Evolutionary conservation across 2,797 vertebrate genomes (phyloP).

Genomic region (Sebastes steindachneri): DNA sequence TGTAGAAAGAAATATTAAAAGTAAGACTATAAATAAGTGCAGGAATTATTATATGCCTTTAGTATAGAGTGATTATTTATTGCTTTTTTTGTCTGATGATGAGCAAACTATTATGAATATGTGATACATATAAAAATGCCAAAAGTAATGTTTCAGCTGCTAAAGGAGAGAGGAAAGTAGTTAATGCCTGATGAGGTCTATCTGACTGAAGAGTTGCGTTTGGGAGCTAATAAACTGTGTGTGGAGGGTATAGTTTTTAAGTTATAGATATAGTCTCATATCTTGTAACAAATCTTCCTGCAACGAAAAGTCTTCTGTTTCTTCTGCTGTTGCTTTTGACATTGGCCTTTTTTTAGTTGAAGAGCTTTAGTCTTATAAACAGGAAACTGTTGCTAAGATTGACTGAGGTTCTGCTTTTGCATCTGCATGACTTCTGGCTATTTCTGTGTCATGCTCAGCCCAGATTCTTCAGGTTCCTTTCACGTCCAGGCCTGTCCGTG

Average conservation of each 20-base stretch:
- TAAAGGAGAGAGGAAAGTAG: background rate
- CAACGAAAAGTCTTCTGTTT: background rate
- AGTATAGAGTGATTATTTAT: background rate
- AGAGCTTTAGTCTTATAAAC: background rate
- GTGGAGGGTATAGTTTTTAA: too few relatives aligned
- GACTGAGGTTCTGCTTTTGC: constrained; percentile 11
- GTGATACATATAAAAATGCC: too few relatives aligned
- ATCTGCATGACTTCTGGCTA: background rate
- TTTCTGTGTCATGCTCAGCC: background rate
- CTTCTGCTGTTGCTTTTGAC: background rate
- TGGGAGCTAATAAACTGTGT: background rate
- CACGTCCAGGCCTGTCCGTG: constrained; percentile 23
- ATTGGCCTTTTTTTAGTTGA: too few relatives aligned
- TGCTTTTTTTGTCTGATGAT: background rate
- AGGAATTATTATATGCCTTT: background rate
- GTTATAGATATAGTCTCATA: background rate
- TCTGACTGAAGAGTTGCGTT: background rate
- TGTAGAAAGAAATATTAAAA: background rate
- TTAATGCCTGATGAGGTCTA: background rate
- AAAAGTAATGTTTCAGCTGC: background rate
- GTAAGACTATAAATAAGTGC: background rate
- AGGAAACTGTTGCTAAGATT: background rate
- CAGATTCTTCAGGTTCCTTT: constrained; percentile 38
- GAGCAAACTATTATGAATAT: background rate
- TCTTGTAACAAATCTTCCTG: background rate